Percentiles rank a stretch among this genome's conserved stretches.
These are phyloP conservation scores for Himalopsyche phryganea DNA, from an alignment of 1,140 invertebrate genomes.

Conservation along the genomic window DNA sequence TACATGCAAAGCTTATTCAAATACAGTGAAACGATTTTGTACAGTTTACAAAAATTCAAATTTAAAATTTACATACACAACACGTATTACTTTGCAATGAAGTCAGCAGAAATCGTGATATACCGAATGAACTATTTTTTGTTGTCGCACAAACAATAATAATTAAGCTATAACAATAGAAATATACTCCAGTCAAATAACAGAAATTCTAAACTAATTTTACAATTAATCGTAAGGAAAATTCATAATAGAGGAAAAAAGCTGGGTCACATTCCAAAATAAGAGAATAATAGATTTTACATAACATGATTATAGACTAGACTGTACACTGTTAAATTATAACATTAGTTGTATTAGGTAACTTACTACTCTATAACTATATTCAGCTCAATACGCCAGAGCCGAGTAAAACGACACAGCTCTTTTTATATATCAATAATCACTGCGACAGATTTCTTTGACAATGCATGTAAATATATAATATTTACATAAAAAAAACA, in stretches of 20 bases:
- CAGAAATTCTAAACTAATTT: constrained; percentile 1
- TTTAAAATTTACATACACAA: constrained; percentile 14
- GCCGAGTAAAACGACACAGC: neutral
- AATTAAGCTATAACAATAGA: neutral
- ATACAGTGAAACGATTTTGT: constrained; percentile 21
- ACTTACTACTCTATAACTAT: constrained; percentile 12
- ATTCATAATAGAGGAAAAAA: neutral
- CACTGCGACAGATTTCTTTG: too few species aligned
- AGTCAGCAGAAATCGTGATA: neutral
- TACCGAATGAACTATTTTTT: too few species aligned
- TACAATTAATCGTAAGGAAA: neutral
- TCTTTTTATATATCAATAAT: too few species aligned
- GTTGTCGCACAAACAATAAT: neutral
- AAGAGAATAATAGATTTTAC: constrained; percentile 4
- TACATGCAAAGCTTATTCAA: constrained; percentile 27
- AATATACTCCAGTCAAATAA: constrained; percentile 7
- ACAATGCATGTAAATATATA: constrained; percentile 30
- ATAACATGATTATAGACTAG: constrained; percentile 45
- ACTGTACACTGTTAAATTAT: constrained; percentile 51
- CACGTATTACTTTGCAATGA: constrained; percentile 13
- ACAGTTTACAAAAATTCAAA: constrained; percentile 14
- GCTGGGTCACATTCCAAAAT: neutral
- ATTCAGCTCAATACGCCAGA: neutral
- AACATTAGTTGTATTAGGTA: constrained; percentile 19
- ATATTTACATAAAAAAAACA: constrained; percentile 23